phyloP scores from a whole-genome alignment of 2,113 vertebrate genomes.

The Syrrhaptes paradoxus region DNA sequence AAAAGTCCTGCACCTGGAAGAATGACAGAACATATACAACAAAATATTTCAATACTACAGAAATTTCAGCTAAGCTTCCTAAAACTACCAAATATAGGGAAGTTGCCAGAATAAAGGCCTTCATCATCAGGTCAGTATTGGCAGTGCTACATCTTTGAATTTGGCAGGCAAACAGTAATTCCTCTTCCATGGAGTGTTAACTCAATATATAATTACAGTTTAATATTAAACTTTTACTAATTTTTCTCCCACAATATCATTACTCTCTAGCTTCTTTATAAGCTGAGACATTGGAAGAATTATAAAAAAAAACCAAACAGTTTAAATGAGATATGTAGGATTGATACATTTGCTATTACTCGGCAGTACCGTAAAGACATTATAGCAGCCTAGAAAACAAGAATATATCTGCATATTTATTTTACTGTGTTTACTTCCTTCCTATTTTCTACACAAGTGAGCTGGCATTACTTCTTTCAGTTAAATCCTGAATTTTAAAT shows the following conservation, averaged over 20 bases:
- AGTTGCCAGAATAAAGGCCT: not conserved
- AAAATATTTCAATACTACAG: not conserved
- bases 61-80: not conserved
- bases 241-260: not conserved
- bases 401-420: not conserved
- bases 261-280: not conserved
- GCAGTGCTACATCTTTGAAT: not conserved
- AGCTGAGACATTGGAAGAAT: not conserved
- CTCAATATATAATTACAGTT: not conserved
- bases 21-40: not conserved
- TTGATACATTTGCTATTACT: not conserved
- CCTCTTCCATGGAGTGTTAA: not conserved
- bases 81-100: not conserved
- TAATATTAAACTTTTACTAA: not conserved
- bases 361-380: not conserved
- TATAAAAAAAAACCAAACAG: not conserved
- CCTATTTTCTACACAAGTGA: not conserved
- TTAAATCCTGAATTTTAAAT: slow-evolving; percentile 27
- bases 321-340: not conserved
- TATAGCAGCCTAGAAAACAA: not conserved
- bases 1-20: not conserved
- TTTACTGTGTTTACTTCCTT: not conserved
- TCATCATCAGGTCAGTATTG: not conserved
- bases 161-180: not conserved
- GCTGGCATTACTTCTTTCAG: slow-evolving; percentile 10